A percentile compares a stretch with the other conserved stretches of the same genome.
These are phyloP conservation scores for Podabrus alpinus DNA, from an alignment of 2,888 invertebrate genomes.

Conservation along the genomic window DNA sequence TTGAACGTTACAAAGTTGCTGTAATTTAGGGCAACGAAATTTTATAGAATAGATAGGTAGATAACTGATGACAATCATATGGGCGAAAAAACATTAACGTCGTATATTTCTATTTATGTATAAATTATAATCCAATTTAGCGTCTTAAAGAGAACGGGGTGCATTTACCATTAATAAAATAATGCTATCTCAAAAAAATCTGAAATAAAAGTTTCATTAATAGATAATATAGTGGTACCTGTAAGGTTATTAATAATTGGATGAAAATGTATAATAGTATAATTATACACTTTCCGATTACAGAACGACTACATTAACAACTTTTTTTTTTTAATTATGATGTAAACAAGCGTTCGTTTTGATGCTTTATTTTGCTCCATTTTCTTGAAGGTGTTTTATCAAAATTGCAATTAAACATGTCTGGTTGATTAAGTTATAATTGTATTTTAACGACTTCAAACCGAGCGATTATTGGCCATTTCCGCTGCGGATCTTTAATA, in stretches of 20 bases:
- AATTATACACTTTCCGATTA: not conserved
- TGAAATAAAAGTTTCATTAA: no score
- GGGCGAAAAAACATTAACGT: not conserved
- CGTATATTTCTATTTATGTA: not conserved
- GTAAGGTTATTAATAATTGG: not conserved
- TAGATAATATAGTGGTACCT: not conserved
- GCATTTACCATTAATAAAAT: not conserved
- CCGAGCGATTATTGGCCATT: constrained; percentile 23
- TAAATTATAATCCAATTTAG: not conserved
- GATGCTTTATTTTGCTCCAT: not conserved
- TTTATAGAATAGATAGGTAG: not conserved
- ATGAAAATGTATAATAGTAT: not conserved
- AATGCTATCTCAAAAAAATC: not conserved
- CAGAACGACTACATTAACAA: not conserved
- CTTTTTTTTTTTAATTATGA: constrained; percentile 5
- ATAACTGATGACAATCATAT: not conserved
- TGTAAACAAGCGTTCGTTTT: constrained; percentile 7
- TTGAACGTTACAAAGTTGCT: not conserved
- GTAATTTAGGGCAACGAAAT: not conserved
- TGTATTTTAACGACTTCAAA: constrained; percentile 24
- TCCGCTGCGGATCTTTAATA: constrained; percentile 20
- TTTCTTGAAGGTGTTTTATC: constrained; percentile 19
- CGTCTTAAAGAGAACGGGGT: not conserved
- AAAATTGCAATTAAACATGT: constrained; percentile 28
- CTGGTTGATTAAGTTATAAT: constrained; percentile 29